Conservation (phyloP, 2,113 vertebrate genomes). For the Burhinus bistriatus region DNA sequence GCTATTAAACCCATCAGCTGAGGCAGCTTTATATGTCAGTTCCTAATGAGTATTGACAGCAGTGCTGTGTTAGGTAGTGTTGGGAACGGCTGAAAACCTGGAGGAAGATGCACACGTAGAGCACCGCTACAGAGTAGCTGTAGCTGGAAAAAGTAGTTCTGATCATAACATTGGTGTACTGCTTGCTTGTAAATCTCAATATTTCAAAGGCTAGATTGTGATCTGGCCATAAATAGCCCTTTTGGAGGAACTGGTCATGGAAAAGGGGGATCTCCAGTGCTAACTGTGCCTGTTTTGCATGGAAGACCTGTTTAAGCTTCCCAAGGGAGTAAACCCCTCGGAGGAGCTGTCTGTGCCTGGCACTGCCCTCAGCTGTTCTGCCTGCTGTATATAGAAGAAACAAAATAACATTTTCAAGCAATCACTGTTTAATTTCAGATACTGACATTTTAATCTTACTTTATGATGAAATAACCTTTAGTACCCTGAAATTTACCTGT, state of each 20-base stretch:
- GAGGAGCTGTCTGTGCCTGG: background rate
- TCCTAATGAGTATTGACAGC: constrained; percentile 25
- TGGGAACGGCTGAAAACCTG: background rate
- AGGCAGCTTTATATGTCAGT: constrained; percentile 6
- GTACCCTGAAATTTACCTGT: background rate
- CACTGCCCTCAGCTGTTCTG: background rate
- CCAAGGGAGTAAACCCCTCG: background rate
- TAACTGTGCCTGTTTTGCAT: background rate
- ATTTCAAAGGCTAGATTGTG: background rate
- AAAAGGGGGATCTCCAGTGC: background rate
- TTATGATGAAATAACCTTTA: background rate
- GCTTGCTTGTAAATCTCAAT: background rate
- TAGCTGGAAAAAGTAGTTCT: background rate
- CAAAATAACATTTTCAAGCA: background rate
- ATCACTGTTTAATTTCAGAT: background rate
- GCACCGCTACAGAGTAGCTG: background rate
- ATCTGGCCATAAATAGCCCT: background rate
- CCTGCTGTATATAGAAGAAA: background rate
- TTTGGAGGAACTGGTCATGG: background rate
- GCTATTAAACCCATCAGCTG: constrained; percentile 31
- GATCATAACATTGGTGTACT: background rate
- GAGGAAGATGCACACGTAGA: background rate
- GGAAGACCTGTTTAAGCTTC: background rate
- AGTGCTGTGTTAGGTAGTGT: background rate
- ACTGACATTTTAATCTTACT: background rate